Evolutionary conservation across 2,888 invertebrate species (phyloP).

Genomic region (Micropterix aruncella): DNA sequence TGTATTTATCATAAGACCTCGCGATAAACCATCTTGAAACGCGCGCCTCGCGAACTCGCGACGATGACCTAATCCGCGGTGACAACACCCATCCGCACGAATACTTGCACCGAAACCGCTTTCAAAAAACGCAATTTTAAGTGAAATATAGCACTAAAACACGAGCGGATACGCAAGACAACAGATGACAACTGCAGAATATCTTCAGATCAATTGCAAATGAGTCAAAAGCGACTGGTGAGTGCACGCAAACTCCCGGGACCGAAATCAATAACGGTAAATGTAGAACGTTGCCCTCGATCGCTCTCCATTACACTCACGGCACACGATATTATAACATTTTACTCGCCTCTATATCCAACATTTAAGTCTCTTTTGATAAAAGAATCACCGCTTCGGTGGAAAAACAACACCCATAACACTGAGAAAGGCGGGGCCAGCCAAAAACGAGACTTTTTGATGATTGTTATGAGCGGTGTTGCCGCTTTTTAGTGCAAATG

Average conservation of each 20-base stretch:
- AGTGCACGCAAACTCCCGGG: not conserved
- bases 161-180: too few species aligned
- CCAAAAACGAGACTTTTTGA: too few species aligned
- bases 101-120: conserved; percentile 37
- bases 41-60: too few species aligned
- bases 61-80: conserved; percentile 40
- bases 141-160: conserved; percentile 22
- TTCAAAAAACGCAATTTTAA: conserved; percentile 20
- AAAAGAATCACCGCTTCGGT: not conserved
- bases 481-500: too few species aligned
- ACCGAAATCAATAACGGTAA: not conserved
- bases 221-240: too few species aligned
- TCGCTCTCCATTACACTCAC: too few species aligned
- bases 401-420: not conserved
- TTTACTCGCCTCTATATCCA: not conserved
- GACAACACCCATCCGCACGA: conserved; percentile 43
- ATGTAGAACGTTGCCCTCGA: not conserved
- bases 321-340: too few species aligned
- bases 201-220: too few species aligned
- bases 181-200: too few species aligned
- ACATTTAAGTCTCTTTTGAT: not conserved
- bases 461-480: too few species aligned
- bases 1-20: too few species aligned
- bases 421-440: not conserved
- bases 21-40: too few species aligned